phyloP scores from a whole-genome alignment of 1,140 invertebrate genomes.

The Meloidogyne hapla region DNA sequence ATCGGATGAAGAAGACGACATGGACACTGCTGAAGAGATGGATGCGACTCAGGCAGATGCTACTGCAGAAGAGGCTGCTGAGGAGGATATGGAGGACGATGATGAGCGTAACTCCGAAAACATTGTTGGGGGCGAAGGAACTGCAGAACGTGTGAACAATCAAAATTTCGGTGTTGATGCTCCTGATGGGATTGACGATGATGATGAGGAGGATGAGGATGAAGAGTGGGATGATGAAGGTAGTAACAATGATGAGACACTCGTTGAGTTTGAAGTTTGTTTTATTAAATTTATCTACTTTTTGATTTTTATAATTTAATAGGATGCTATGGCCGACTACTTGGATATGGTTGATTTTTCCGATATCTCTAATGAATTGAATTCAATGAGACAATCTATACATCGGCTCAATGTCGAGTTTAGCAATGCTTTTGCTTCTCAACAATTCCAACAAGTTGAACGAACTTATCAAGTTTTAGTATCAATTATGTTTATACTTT shows the following conservation, averaged over 20 bases:
- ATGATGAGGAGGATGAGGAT: slow-evolving; percentile 40
- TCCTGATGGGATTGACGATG: slow-evolving; percentile 38
- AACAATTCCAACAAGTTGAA: slow-evolving; percentile 22
- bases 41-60: slow-evolving; percentile 27
- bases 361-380: slow-evolving; percentile 35
- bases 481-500: not conserved
- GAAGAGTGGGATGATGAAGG: slow-evolving; percentile 39
- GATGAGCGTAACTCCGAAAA: slow-evolving; percentile 3
- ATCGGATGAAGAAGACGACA: slow-evolving; percentile 43
- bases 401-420: slow-evolving; percentile 13
- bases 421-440: slow-evolving; percentile 9
- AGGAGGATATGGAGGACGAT: slow-evolving; percentile 32
- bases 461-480: slow-evolving; percentile 2
- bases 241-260: slow-evolving; percentile 9
- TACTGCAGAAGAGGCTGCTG: slow-evolving; percentile 33
- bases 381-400: slow-evolving; percentile 8
- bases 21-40: slow-evolving; percentile 34
- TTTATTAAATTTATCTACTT: not conserved
- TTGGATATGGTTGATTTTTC: slow-evolving; percentile 26
- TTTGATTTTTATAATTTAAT: not conserved
- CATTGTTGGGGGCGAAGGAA: slow-evolving; percentile 12
- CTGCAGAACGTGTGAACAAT: slow-evolving; percentile 22
- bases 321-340: slow-evolving; percentile 45
- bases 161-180: slow-evolving; percentile 16
- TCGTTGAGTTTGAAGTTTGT: not conserved